These are phyloP conservation scores for Cyrtodaria siliqua DNA, from an alignment of 2,888 invertebrate species.

Conservation along the genomic window DNA sequence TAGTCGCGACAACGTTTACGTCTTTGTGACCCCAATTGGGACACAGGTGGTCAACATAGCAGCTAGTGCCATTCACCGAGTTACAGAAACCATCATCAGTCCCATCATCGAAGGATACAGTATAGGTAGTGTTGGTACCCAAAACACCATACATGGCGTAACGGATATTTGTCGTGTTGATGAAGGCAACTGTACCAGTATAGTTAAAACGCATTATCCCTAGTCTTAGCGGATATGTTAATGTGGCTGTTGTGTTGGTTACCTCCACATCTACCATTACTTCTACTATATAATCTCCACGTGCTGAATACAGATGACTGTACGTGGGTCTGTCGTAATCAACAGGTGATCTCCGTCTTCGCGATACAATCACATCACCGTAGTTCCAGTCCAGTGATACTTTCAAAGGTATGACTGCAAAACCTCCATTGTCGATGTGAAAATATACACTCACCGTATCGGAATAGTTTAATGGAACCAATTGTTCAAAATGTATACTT, in stretches of 20 bases:
- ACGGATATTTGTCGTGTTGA: constrained; percentile 35
- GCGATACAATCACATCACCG: constrained; percentile 19
- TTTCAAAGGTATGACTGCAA: constrained; percentile 40
- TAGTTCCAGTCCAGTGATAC: constrained; percentile 40
- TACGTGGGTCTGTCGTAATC: constrained; percentile 40
- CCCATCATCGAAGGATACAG: constrained; percentile 40
- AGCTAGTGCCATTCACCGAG: constrained; percentile 19
- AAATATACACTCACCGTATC: constrained; percentile 58
- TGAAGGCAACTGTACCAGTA: constrained; percentile 36
- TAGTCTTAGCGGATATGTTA: constrained; percentile 31
- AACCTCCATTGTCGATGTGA: constrained; percentile 49
- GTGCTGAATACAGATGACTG: constrained; percentile 25
- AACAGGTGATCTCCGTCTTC: not conserved
- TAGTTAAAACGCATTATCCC: constrained; percentile 59
- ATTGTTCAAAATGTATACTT: constrained; percentile 25
- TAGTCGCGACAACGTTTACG: constrained; percentile 36
- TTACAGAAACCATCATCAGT: constrained; percentile 30
- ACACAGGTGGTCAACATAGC: constrained; percentile 42
- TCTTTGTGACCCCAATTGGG: constrained; percentile 47
- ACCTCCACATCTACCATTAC: constrained; percentile 26
- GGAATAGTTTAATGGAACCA: constrained; percentile 50
- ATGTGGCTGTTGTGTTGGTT: constrained; percentile 27
- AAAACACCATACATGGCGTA: constrained; percentile 57
- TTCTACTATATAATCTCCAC: constrained; percentile 48
- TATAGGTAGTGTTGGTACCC: constrained; percentile 34